Base-by-base conservation (phyloP, 2,797 vertebrate species). In the Macrochelys suwanniensis region DNA sequence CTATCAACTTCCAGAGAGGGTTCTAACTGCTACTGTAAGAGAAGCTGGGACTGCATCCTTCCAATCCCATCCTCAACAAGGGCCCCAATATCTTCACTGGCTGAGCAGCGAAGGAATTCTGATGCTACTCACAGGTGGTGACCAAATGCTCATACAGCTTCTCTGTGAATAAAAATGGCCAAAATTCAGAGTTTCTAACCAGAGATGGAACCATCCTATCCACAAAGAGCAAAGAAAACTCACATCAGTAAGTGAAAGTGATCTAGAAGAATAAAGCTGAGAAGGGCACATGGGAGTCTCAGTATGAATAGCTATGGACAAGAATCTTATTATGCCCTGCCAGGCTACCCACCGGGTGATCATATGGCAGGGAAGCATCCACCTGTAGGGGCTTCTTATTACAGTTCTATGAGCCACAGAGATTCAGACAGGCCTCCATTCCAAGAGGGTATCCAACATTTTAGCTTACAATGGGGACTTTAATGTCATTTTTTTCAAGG, bases 371-470 rank as follows among this genome's bases (percentile, higher is more conserved):
- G 25, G 49, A 53, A 71, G 94, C 12, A 31, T 31, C 57, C 57
- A 59, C 28, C 26, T 13, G 11, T 59, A 65, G 26, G 59, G 59
- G 31, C 31, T 7, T 28, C 31, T 56, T 25, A 19, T 10, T 28
- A 56, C 80, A 87, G 23, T 57, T 82, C 82, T 57, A n/a, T 45
- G 6, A 90, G 45, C 45, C 71, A 47, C 8, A 8, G 50, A 94
- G 23, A 11, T 25, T 71, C n/a, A 68, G 89, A 3, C 0, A 1
- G 33, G 51, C 50, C 28, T 42, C 87, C 57, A 47, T 90, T 65
- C 1, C 0, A 87, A 50, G 6, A 37, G 37, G 47, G 25, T 11
- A 76, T 15, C 12, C 79, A 50, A 21, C 1, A 11, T 42, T 31
- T 11, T 28, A 82, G 1, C n/a, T 53, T 4, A 59, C 12, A 59